A percentile compares a stretch with the other conserved stretches of the same genome.
Conservation (phyloP, 2,888 invertebrate species). For the Monopis laevigella region DNA sequence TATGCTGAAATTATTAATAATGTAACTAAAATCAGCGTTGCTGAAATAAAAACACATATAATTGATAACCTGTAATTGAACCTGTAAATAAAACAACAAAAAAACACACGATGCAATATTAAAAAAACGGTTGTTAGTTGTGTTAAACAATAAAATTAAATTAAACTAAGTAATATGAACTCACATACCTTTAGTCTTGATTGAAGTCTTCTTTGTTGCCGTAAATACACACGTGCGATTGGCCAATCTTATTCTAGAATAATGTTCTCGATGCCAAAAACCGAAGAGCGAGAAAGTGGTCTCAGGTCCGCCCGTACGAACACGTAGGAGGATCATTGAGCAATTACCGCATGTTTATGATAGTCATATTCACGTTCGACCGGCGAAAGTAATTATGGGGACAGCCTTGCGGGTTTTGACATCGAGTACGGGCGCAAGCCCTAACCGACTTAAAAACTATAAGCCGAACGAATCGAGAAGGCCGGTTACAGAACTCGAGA, state of each 20-base stretch:
- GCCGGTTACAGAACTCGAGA: slow-evolving; percentile 22
- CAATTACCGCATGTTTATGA: slow-evolving; percentile 50
- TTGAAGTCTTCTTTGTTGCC: slow-evolving; percentile 26
- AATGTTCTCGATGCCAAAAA: slow-evolving; percentile 10
- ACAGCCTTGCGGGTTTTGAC: slow-evolving; percentile 47
- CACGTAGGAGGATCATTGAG: slow-evolving; percentile 43
- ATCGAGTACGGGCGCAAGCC: slow-evolving; percentile 27
- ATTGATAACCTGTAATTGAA: slow-evolving; percentile 45
- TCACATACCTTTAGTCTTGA: slow-evolving; percentile 46
- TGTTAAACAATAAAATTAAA: slow-evolving; percentile 24
- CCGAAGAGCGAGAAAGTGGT: slow-evolving; percentile 9
- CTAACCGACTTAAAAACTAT: slow-evolving; percentile 34
- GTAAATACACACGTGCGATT: slow-evolving; percentile 26
- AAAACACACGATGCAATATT: slow-evolving; percentile 16
- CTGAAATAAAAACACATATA: background rate
- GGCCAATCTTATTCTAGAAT: slow-evolving; percentile 52
- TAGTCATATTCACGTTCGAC: slow-evolving; percentile 40
- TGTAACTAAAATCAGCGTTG: slow-evolving; percentile 3
- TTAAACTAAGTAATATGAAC: slow-evolving; percentile 27
- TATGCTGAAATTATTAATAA: too few relatives aligned
- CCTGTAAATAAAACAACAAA: slow-evolving; percentile 31
- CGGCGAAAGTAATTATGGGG: slow-evolving; percentile 47
- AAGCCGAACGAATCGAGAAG: slow-evolving; percentile 36
- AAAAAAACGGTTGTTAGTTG: slow-evolving; percentile 8
- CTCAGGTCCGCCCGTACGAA: slow-evolving; percentile 15